Evolutionary conservation across 2,797 vertebrate genomes (phyloP), one percentile per base, ranked within the genome.

Genomic region (Bucorvus abyssinicus): DNA sequence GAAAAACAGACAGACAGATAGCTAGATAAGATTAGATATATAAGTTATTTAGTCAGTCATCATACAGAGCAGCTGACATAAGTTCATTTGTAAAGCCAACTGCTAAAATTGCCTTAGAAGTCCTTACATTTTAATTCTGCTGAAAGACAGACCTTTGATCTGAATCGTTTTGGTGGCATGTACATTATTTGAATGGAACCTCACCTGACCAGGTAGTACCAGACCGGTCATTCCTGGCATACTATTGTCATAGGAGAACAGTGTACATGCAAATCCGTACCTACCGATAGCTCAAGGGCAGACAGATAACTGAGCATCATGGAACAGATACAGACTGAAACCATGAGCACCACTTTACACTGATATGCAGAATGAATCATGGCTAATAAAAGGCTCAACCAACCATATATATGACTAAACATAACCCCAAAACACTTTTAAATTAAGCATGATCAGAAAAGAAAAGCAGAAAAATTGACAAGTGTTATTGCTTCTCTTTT

Each of bases 1-100:
- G 93, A 79, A 94, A 95, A 96, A 96, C 95, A 97, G 93, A 94
- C 94, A 97, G 95, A 96, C 92, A 93, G 96, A 96, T 94, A 97
- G 68, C 1, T 36, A 95, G 94, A 96, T 96, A 85, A 96, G 95
- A 94, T 96, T 95, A 94, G 93, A 96, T 95, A 79, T 38, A 59
- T 26, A 30, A 77, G 93, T 79, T 89, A 95, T 95, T 95, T 96
- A 96, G 78, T 68, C 94, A 94, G 90, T 93, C 94, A 94, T 96
- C 97, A 90, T 90, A 94, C 63, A 95, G 94, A 85, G 88, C 91
- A 93, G 93, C 95, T 95, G 94, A 95, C 79, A 96, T 86, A 94
- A 94, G 94, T 96, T 96, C 91, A 94, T 96, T 95, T 95, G 85
- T 92, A 79, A 96, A 96, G 91, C 86, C 93, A 91, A 91, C 87